Evolutionary conservation across 2,113 vertebrate genomes (phyloP).

Genomic region (Catharus fuscescens): DNA sequence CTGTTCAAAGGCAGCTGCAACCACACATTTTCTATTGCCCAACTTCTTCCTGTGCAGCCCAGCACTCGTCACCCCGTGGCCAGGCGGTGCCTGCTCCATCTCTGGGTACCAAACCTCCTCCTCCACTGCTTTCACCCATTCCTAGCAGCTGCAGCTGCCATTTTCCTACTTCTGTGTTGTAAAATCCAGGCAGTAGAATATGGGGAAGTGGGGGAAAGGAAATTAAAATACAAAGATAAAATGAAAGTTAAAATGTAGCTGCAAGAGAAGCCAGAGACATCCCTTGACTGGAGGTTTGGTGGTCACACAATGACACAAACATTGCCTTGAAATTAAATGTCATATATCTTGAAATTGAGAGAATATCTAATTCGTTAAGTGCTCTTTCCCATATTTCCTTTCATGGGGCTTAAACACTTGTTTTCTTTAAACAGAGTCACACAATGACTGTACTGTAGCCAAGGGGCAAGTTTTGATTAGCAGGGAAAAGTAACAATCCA

Average conservation of each 20-base stretch:
- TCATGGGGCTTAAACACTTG: not conserved
- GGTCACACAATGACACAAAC: not conserved
- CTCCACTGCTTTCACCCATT: not conserved
- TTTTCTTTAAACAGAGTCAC: not conserved
- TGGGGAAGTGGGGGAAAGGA: not conserved
- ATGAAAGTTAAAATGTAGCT: not conserved
- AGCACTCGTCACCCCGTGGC: rapidly evolving
- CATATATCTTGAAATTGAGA: not conserved
- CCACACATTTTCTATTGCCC: not conserved
- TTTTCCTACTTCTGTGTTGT: not conserved
- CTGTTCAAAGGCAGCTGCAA: not conserved
- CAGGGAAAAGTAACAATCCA: not conserved
- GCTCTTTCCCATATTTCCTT: not conserved
- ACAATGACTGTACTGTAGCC: not conserved
- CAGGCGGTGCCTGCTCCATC: not conserved
- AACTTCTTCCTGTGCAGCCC: not conserved
- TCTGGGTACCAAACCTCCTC: not conserved
- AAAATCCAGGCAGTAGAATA: not conserved
- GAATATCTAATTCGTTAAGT: not conserved
- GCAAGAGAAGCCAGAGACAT: not conserved
- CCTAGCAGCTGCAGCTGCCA: not conserved
- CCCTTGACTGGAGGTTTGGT: not conserved
- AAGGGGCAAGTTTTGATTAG: not conserved
- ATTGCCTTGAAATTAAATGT: not conserved
- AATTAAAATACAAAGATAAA: not conserved